A percentile compares a stretch with the other conserved stretches of the same genome.
phyloP scores from a whole-genome alignment of 1,140 invertebrate genomes.

The Holcopasites calliopsidis region DNA sequence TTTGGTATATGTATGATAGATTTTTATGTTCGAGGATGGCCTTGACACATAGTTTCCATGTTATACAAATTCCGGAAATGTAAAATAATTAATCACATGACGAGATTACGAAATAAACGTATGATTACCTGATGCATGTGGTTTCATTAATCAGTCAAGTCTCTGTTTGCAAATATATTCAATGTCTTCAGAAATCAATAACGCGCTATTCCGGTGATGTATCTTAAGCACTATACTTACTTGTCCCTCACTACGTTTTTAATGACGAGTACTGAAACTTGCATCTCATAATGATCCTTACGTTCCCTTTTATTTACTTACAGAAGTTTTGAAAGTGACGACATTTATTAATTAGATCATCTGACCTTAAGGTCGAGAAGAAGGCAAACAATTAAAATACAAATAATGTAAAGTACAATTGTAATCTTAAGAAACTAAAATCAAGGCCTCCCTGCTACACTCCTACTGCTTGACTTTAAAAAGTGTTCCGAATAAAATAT shows the following conservation, averaged over 20 bases:
- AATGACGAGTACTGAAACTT: constrained; percentile 10
- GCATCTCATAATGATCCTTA: constrained; percentile 1
- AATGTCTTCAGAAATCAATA: constrained; percentile 24
- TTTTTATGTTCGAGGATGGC: constrained; percentile 48
- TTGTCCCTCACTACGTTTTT: constrained; percentile 17
- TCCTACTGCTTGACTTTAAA: constrained; percentile 54
- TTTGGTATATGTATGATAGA: constrained; percentile 61
- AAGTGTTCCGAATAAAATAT: constrained; percentile 63
- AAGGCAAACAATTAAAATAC: constrained; percentile 1
- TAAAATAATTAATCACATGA: constrained; percentile 40
- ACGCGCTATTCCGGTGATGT: not conserved
- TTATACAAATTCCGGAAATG: constrained; percentile 22
- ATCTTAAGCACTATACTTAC: constrained; percentile 36
- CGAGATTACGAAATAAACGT: constrained; percentile 24
- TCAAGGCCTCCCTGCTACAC: constrained; percentile 63
- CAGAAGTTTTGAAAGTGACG: not conserved
- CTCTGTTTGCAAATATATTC: constrained; percentile 25
- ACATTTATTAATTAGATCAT: constrained; percentile 26
- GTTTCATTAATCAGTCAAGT: constrained; percentile 40
- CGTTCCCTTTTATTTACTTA: constrained; percentile 3
- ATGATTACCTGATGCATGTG: constrained; percentile 53
- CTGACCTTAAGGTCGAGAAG: not conserved
- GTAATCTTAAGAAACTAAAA: constrained; percentile 60
- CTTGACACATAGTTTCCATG: constrained; percentile 58
- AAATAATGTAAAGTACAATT: constrained; percentile 35